Conservation (phyloP, 2,888 invertebrate species). For the Pachydiplax longipennis region DNA sequence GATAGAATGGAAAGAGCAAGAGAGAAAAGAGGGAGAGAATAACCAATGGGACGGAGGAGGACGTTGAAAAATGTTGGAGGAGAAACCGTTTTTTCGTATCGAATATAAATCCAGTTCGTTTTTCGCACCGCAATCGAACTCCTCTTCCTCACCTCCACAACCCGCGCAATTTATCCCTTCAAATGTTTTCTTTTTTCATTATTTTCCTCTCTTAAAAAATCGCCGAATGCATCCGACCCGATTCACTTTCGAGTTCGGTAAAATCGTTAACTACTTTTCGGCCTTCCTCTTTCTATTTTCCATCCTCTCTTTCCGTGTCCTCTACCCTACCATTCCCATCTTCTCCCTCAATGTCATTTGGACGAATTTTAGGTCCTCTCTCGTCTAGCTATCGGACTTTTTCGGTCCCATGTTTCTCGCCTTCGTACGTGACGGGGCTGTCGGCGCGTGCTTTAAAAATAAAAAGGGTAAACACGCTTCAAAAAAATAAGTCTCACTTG, state of each 20-base stretch:
- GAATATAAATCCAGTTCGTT: not conserved
- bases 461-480: no score
- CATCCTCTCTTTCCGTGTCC: not conserved
- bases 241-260: not conserved
- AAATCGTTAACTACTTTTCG: not conserved
- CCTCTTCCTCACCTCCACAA: not conserved
- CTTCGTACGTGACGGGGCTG: no score
- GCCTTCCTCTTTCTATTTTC: not conserved
- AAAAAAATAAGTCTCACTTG: no score
- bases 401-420: no score
- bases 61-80: not conserved
- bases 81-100: not conserved
- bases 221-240: not conserved
- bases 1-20: not conserved
- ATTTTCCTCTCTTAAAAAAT: not conserved
- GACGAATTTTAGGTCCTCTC: no score
- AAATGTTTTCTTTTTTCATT: not conserved
- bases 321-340: no score
- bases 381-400: no score
- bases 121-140: not conserved
- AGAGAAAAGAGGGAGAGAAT: not conserved
- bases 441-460: no score
- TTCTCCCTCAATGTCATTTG: no score
- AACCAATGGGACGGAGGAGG: not conserved
- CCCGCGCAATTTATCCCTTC: not conserved